These are phyloP conservation scores for Nematolebias whitei DNA, from an alignment of 2,113 vertebrate genomes.

Conservation along the genomic window DNA sequence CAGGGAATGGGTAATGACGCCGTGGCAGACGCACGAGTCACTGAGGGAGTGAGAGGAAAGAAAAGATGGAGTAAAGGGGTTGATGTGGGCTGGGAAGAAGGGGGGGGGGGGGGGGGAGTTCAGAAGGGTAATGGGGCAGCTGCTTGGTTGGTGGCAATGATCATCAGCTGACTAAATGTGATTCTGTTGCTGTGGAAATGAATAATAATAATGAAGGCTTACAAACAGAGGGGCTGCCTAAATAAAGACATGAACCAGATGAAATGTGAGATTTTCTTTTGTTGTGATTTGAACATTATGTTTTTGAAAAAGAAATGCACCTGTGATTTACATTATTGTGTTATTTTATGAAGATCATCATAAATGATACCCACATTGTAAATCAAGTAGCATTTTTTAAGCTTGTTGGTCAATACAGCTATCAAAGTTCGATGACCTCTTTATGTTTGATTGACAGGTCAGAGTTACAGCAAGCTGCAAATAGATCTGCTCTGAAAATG, in stretches of 20 bases:
- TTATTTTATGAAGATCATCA: not conserved
- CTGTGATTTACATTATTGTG: not conserved
- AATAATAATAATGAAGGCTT: conserved; percentile 33
- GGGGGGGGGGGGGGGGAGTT: conserved; percentile 31
- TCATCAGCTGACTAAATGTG: conserved; percentile 58
- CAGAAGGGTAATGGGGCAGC: conserved; percentile 56
- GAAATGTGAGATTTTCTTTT: too few relatives aligned
- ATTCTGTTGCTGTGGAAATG: conserved; percentile 56
- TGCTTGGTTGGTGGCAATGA: conserved; percentile 67
- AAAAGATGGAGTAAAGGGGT: conserved; percentile 20
- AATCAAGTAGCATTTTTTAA: not conserved
- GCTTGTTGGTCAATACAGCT: conserved; percentile 38
- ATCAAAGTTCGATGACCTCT: not conserved
- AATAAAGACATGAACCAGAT: conserved; percentile 8
- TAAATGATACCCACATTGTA: too few relatives aligned
- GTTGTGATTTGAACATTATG: too few relatives aligned
- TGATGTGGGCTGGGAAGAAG: not conserved
- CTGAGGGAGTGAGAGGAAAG: conserved; percentile 35
- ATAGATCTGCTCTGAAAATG: too few relatives aligned
- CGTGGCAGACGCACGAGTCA: conserved; percentile 56
- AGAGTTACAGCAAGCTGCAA: too few relatives aligned
- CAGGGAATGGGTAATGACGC: conserved; percentile 63
- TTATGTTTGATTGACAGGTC: too few relatives aligned
- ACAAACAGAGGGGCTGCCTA: conserved; percentile 22
- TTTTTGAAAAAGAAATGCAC: too few relatives aligned